phyloP scores from a whole-genome alignment of 2,888 invertebrate genomes.

The Agrochola litura region DNA sequence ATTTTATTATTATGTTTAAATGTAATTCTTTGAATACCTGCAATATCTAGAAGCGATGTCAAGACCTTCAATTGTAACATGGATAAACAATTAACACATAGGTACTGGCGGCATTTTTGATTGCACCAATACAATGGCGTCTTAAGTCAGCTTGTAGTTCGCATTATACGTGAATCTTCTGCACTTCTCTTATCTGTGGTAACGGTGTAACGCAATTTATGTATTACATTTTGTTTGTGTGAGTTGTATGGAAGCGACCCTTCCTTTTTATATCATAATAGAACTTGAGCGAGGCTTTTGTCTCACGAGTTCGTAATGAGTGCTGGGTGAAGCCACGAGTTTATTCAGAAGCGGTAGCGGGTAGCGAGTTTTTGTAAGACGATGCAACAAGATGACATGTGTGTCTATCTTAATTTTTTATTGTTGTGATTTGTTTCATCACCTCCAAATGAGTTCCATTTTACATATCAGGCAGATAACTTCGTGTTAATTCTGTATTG shows the following conservation, averaged over 20 bases:
- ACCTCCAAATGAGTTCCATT: background rate
- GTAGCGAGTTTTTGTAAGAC: background rate
- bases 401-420: background rate
- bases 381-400: background rate
- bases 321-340: slow-evolving; percentile 41
- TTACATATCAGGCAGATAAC: background rate
- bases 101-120: too few relatives aligned
- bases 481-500: background rate
- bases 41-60: background rate
- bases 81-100: background rate
- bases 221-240: slow-evolving; percentile 61
- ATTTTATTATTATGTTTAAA: too few relatives aligned
- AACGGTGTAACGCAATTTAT: slow-evolving; percentile 60
- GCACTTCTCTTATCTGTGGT: background rate
- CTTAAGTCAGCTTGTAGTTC: background rate
- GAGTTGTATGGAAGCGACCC: slow-evolving; percentile 61
- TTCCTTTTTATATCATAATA: slow-evolving; percentile 74
- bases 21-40: background rate
- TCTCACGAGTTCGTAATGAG: slow-evolving; percentile 73
- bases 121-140: background rate
- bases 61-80: background rate
- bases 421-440: background rate
- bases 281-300: slow-evolving; percentile 72
- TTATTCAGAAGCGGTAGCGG: slow-evolving; percentile 22
- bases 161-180: slow-evolving; percentile 15